Base-by-base conservation (phyloP, 2,797 vertebrate species). In the Forpus xanthops region DNA sequence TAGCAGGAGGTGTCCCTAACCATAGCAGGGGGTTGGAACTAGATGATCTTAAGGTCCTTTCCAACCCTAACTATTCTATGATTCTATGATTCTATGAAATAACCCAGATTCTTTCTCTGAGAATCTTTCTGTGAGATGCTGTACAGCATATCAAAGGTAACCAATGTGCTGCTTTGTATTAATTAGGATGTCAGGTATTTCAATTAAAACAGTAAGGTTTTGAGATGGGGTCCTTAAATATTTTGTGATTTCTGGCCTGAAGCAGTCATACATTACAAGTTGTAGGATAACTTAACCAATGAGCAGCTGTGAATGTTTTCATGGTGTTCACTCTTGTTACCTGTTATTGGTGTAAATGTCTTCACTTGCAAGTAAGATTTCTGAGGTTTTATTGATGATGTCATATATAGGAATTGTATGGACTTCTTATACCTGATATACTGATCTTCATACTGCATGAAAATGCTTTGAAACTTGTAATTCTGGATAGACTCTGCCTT, bases 351-450 rank as follows among this genome's bases (percentile, higher is more conserved):
- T 71, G 33, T 35, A 44, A 50, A 45, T 47, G 27, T 62, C 74
- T 71, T 58, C 28, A 53, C 91, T 56, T 88, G 49, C 31, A 90
- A 96, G 89, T 92, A 65, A 75, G n/a, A 86, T 73, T 49, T 73
- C 31, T 89, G 39, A 75, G 87, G 31, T 42, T 89, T 50, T 71
- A 37, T 76, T 85, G 56, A 55, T 92, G 82, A 83, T 90, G 35
- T 23, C 33, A 50, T 77, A 68, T 85, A 42, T 80, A 67, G 49
- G 64, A 87, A 84, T 58, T 44, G 9, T 62, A 31, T 65, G 56
- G 70, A 33, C 28, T 92, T 41, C 90, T 61, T 83, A 23, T 72
- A 78, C 73, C 44, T 79, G 85, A 55, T 55, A 35, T 39, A 77
- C 84, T 68, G 60, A 86, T 72, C n/a, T 83, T 31, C 44, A 20